These are phyloP conservation scores for Netelia virgata DNA, from an alignment of 2,888 invertebrate species.

Conservation along the genomic window DNA sequence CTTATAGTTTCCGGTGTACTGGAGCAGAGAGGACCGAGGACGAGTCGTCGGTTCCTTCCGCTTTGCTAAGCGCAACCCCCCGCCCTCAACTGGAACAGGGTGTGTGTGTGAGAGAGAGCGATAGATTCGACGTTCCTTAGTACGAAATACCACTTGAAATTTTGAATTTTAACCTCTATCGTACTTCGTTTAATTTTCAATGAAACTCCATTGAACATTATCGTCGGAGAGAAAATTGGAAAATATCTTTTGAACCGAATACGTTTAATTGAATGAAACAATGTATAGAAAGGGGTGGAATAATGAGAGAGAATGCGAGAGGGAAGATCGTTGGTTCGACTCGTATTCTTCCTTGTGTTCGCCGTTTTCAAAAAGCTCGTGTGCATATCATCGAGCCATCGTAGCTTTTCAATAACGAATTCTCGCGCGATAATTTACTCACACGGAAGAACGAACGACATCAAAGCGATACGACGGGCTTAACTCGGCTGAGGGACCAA, in stretches of 20 bases:
- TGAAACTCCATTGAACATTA: slow-evolving; percentile 2
- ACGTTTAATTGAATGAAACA: slow-evolving; percentile 21
- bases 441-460: slow-evolving; percentile 69
- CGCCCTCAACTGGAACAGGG: background rate
- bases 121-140: slow-evolving; percentile 21
- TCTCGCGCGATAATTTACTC: slow-evolving; percentile 69
- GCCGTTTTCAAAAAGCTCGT: too few relatives aligned
- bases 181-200: background rate
- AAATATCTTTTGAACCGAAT: slow-evolving; percentile 9
- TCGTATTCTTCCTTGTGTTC: too few relatives aligned
- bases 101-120: background rate
- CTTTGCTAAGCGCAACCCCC: slow-evolving; percentile 31
- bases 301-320: background rate
- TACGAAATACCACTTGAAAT: slow-evolving; percentile 21
- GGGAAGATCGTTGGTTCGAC: too few relatives aligned
- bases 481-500: slow-evolving; percentile 46
- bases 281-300: background rate
- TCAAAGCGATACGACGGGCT: slow-evolving; percentile 65
- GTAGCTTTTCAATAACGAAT: slow-evolving; percentile 65
- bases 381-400: slow-evolving; percentile 4
- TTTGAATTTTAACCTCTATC: slow-evolving; percentile 29
- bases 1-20: slow-evolving; percentile 52
- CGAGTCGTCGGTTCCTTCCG: slow-evolving; percentile 44
- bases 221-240: background rate
- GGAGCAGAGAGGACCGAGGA: slow-evolving; percentile 18